Evolutionary conservation across 2,888 invertebrate species (phyloP), one percentile per base, ranked within the genome.

Genomic region (Apamea epomidion): DNA sequence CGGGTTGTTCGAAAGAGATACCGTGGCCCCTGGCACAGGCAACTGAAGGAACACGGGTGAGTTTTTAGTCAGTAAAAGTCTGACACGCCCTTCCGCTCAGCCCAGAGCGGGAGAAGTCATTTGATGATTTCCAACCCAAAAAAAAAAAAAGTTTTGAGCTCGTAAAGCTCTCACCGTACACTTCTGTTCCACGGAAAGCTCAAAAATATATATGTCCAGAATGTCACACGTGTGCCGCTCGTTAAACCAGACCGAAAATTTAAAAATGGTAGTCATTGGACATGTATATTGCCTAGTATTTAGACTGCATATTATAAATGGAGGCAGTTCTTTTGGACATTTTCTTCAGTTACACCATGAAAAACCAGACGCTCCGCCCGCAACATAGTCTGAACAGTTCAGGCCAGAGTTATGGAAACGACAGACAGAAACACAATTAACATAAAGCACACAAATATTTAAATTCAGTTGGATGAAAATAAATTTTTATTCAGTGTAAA

Each of bases 401-500:
- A 29, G 2, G n/a, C 25, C 2, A 51, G 2, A 14, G 10, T 54
- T 51, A 67, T 60, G 6, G 2, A 68, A 62, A 54, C 16, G 18
- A 29, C 18, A 60, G 29, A 60, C 37, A 42, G 3, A 60, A 73
- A 73, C 32, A 72, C 37, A 85, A 85, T 73, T 73, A 69, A 76
- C 16, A 62, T 42, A 67, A 76, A 78, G 42, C 18, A 80, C 6
- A 73, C 29, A 69, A 67, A 76, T 68, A 69, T 82, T 64, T 64
- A 76, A 81, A 78, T 60, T 25, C 65, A 48, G 21, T 48, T 42
- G 42, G 67, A 73, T 74, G 51, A 16, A 45, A 83, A 83, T 70
- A 78, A 45, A 71, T 78, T 81, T 68, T 80, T 79, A 79, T 83
- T 87, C 81, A 85, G 78, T 84, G 75, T 74, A 79, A 89, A 84